Evolutionary conservation across 2,888 invertebrate species (phyloP).

Genomic region (Ctenicera cuprea): DNA sequence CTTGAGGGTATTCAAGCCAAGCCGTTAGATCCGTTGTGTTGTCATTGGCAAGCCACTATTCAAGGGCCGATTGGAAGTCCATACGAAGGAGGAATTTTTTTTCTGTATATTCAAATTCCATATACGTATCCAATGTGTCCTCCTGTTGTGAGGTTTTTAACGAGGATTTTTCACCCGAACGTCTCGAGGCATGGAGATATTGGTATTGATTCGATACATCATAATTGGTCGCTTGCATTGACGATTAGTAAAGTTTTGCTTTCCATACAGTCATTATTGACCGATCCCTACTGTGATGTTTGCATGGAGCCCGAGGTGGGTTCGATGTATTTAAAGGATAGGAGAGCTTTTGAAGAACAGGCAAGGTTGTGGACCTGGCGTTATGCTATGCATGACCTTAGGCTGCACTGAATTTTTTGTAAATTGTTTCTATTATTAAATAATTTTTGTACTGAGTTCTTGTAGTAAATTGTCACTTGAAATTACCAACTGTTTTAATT

Average conservation of each 20-base stretch:
- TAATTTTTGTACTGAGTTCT: neutral
- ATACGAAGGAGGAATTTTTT: slow-evolving; percentile 95
- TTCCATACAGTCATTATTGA: slow-evolving; percentile 90
- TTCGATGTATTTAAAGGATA: slow-evolving; percentile 84
- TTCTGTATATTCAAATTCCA: slow-evolving; percentile 92
- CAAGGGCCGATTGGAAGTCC: slow-evolving; percentile 94
- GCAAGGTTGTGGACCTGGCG: slow-evolving; percentile 94
- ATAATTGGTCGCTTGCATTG: slow-evolving; percentile 96
- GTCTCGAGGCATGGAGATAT: slow-evolving; percentile 96
- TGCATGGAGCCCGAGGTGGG: slow-evolving; percentile 94
- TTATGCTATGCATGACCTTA: slow-evolving; percentile 87
- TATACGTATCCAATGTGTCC: slow-evolving; percentile 93
- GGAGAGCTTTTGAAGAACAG: slow-evolving; percentile 84
- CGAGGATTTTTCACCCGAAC: slow-evolving; percentile 95
- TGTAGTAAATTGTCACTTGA: no score
- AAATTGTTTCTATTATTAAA: no score
- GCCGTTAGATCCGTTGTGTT: slow-evolving; percentile 86
- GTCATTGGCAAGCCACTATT: slow-evolving; percentile 96
- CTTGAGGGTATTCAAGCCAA: slow-evolving; percentile 90
- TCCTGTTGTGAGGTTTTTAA: slow-evolving; percentile 93
- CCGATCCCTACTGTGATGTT: slow-evolving; percentile 92
- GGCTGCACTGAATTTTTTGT: neutral
- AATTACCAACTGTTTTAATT: no score
- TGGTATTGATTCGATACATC: slow-evolving; percentile 95
- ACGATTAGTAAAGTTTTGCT: slow-evolving; percentile 93